Evolutionary conservation across 2,888 invertebrate genomes (phyloP), one percentile per base, ranked within the genome.

Genomic region (Timema podura): DNA sequence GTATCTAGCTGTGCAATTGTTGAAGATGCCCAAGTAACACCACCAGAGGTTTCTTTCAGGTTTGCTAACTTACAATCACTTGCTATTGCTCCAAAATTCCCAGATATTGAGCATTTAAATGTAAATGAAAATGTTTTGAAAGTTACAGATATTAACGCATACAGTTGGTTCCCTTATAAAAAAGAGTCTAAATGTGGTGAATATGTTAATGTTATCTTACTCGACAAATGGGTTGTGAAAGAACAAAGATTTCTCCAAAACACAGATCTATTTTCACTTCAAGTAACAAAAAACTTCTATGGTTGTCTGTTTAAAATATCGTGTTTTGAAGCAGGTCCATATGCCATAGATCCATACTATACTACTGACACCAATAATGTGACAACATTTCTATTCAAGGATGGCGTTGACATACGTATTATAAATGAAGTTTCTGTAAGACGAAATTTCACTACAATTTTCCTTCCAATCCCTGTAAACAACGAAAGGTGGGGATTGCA

Each of bases 401-500:
- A 61, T 13, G 61, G 61, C 7, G 6, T 44, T 8, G 61, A 61
- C 9, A 61, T 61, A 16, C 44, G 13, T 3, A 61, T 61, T 8
- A 9, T 61, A 13, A 61, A 44, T 13, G 7, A 30, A 8, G 13
- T 61, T 6, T 61, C 61, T 2, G 44, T 13, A 9, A 44, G n/a
- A 44, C 5, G 6, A 10, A 61, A 61, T 30, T 61, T 61, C 61
- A 45, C 61, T 7, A 7, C 45, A 13, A 61, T 13, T 8, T 61
- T 61, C 30, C 15, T 44, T 8, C 61, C 61, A 5, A 30, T 61
- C 30, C 61, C 61, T 6, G 11, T 45, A 10, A 61, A 61, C 61
- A 61, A 61, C 61, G 16, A 45, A 30, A 61, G 44, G 44, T 61
- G 61, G 61, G 61, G 61, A 2, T 45, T 6, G 61, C 61, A 61